Conservation (phyloP, 2,113 vertebrate species). For the Tretioscincus oriximinensis region DNA sequence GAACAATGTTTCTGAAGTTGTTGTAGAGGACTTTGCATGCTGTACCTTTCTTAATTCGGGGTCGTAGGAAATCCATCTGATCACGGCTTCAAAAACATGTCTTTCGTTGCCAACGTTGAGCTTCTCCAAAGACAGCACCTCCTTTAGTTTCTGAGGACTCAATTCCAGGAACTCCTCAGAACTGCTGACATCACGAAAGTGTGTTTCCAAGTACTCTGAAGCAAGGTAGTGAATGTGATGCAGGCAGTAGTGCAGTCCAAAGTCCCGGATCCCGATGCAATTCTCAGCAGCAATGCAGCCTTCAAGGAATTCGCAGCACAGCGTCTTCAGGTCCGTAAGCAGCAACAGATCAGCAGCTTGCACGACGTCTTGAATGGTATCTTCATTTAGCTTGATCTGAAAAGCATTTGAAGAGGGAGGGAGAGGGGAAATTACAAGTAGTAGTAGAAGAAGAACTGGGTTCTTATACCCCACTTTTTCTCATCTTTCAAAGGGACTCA, state of each 20-base stretch:
- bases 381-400: slow-evolving; percentile 92
- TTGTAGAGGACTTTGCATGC: background rate
- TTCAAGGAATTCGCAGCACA: slow-evolving; percentile 97
- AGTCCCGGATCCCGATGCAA: slow-evolving; percentile 96
- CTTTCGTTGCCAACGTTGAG: slow-evolving; percentile 95
- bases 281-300: slow-evolving; percentile 96
- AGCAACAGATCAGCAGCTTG: slow-evolving; percentile 96
- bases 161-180: slow-evolving; percentile 95
- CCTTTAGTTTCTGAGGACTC: slow-evolving; percentile 84
- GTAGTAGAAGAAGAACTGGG: too few species aligned
- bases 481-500: too few species aligned
- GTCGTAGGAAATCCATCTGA: slow-evolving; percentile 91
- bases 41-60: slow-evolving; percentile 86
- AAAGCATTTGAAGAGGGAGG: slow-evolving; percentile 39
- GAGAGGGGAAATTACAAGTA: slow-evolving; percentile 42
- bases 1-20: background rate
- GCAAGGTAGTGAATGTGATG: slow-evolving; percentile 91
- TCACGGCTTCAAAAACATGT: slow-evolving; percentile 92
- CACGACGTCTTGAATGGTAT: slow-evolving; percentile 96
- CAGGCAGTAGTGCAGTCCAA: slow-evolving; percentile 94
- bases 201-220: slow-evolving; percentile 96
- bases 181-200: slow-evolving; percentile 90
- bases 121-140: slow-evolving; percentile 93
- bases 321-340: slow-evolving; percentile 91
- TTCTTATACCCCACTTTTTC: too few species aligned